A percentile compares a stretch with the other conserved stretches of the same genome.
These are phyloP conservation scores for Cricetomys ansorgei DNA, from an alignment of 2,113 vertebrate genomes.

Conservation along the genomic window DNA sequence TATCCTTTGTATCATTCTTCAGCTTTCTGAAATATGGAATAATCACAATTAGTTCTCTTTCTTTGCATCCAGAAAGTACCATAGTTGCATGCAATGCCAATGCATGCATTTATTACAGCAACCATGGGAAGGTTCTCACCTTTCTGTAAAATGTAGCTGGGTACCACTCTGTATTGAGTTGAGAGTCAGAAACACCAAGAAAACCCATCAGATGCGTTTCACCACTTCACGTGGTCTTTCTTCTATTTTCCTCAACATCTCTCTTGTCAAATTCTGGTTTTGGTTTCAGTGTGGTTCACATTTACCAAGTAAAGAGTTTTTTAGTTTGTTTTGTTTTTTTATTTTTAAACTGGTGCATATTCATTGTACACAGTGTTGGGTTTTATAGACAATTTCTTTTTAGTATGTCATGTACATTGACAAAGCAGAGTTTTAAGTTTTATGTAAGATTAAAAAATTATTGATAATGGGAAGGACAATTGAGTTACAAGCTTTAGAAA, in stretches of 20 bases:
- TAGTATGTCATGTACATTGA: not conserved
- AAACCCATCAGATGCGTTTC: not conserved
- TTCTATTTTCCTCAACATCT: conserved; percentile 62
- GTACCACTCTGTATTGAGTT: not conserved
- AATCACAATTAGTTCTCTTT: conserved; percentile 2
- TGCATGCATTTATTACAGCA: conserved; percentile 28
- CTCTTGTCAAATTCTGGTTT: conserved; percentile 76
- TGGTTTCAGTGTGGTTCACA: conserved; percentile 77
- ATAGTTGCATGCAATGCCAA: conserved; percentile 26
- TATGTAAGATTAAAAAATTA: conserved; percentile 77
- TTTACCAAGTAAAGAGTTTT: not conserved
- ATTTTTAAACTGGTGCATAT: too few species aligned
- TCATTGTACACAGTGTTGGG: too few species aligned
- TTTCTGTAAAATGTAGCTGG: not conserved
- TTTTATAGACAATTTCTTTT: not conserved
- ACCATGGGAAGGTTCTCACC: not conserved
- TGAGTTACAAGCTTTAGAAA: conserved; percentile 82
- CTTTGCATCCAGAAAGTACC: conserved; percentile 13
- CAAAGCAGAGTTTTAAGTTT: conserved; percentile 70
- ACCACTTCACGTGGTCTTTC: not conserved
- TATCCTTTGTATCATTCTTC: conserved; percentile 68
- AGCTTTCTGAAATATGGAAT: conserved; percentile 27
- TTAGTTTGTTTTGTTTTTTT: too few species aligned
- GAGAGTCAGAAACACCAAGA: not conserved
- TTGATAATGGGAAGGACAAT: conserved; percentile 62